These are phyloP conservation scores for Physocephala rufipes DNA, from an alignment of 2,888 invertebrate genomes.

Conservation along the genomic window DNA sequence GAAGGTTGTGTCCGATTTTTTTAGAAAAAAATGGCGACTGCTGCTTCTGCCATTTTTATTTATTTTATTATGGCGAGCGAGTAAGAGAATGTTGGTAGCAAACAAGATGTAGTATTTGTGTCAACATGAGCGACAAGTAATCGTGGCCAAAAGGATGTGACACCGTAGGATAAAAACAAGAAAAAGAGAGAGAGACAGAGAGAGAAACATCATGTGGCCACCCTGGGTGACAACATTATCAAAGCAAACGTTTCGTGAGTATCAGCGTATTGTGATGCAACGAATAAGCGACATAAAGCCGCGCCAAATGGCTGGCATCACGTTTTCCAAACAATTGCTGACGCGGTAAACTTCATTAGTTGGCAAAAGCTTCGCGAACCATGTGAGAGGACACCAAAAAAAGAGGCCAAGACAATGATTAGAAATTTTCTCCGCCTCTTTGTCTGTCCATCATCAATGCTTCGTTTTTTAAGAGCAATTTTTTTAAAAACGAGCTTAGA, in stretches of 20 bases:
- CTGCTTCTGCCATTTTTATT: background rate
- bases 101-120: conserved; percentile 16
- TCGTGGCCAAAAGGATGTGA: conserved; percentile 29
- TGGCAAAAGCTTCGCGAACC: conserved; percentile 39
- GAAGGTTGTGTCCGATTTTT: too few relatives aligned
- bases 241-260: conserved; percentile 46
- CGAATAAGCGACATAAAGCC: conserved; percentile 47
- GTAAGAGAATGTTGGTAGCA: background rate
- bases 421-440: background rate
- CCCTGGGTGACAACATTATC: conserved; percentile 34
- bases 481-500: background rate
- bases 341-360: conserved; percentile 62
- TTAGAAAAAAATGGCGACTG: too few relatives aligned
- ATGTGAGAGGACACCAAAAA: conserved; percentile 21
- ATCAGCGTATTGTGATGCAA: conserved; percentile 51
- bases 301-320: conserved; percentile 60
- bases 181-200: conserved; percentile 5
- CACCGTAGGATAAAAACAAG: conserved; percentile 13
- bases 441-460: background rate
- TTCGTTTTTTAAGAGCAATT: conserved; percentile 5
- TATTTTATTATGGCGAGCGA: too few relatives aligned
- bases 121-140: conserved; percentile 18
- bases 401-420: background rate
- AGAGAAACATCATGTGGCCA: conserved; percentile 28
- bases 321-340: conserved; percentile 62